A percentile compares a stretch with the other conserved stretches of the same genome.
phyloP scores from a whole-genome alignment of 2,888 invertebrate genomes.

The Apamea crenata region DNA sequence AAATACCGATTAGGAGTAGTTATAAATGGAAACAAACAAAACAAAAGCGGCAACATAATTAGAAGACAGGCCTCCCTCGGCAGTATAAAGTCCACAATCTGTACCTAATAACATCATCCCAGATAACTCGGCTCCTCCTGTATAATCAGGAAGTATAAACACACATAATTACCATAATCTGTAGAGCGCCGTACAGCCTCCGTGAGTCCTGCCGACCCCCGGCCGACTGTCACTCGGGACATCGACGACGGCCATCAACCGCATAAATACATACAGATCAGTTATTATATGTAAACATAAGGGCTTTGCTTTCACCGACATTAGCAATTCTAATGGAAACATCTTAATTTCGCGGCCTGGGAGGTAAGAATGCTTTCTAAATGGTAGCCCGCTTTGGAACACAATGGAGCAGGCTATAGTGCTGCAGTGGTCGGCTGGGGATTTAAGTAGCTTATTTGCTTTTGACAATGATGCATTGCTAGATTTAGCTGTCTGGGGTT shows the following conservation, averaged over 20 bases:
- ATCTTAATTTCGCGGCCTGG: slow-evolving; percentile 63
- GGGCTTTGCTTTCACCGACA: slow-evolving; percentile 65
- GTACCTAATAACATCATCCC: slow-evolving; percentile 11
- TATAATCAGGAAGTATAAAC: slow-evolving; percentile 21
- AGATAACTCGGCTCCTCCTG: background rate
- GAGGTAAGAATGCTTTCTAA: slow-evolving; percentile 54
- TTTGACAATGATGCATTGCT: slow-evolving; percentile 32
- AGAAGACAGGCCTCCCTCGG: background rate
- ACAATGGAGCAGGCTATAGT: slow-evolving; percentile 38
- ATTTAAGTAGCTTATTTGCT: slow-evolving; percentile 35
- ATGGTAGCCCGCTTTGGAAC: slow-evolving; percentile 50
- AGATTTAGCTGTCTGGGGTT: background rate
- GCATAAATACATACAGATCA: slow-evolving; percentile 68
- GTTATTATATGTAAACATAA: slow-evolving; percentile 65
- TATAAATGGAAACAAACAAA: background rate
- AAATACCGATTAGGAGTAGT: background rate
- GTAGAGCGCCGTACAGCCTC: slow-evolving; percentile 19
- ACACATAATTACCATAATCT: slow-evolving; percentile 45
- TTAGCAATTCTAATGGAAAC: slow-evolving; percentile 66
- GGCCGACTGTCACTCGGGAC: slow-evolving; percentile 45
- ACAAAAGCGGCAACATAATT: background rate
- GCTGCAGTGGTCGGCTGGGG: background rate
- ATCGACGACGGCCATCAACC: slow-evolving; percentile 31
- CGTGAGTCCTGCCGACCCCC: slow-evolving; percentile 20
- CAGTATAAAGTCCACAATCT: background rate